Conservation (phyloP, 64 coral and sea anemone species). For the Pachyseris speciosa region DNA sequence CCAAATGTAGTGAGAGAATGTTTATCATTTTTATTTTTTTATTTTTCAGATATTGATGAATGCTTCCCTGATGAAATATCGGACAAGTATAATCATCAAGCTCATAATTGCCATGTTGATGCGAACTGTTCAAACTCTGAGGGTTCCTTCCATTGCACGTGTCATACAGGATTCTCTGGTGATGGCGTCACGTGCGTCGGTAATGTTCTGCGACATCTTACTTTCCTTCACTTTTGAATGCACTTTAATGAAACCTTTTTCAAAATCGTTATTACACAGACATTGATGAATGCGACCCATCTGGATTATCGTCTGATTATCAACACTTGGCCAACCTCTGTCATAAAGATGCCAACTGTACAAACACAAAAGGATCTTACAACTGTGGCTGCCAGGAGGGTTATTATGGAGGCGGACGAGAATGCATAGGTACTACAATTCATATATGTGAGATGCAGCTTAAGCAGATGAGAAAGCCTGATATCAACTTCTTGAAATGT, state of each 20-base stretch:
- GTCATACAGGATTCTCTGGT: conserved; percentile 59
- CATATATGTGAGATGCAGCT: no score
- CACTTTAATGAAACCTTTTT: background rate
- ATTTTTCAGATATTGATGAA: conserved; percentile 67
- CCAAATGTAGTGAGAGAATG: no score
- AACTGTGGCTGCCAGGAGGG: conserved; percentile 54
- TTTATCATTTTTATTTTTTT: background rate
- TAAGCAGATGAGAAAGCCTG: no score
- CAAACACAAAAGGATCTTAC: conserved; percentile 82
- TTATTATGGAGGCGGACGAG: conserved; percentile 30
- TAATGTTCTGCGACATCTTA: background rate
- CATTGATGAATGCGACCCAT: conserved; percentile 45
- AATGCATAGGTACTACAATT: background rate
- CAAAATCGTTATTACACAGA: conserved; percentile 23
- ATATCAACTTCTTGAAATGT: no score
- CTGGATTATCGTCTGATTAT: conserved; percentile 13
- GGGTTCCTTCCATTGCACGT: conserved; percentile 44
- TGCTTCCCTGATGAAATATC: conserved; percentile 65
- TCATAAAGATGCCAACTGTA: conserved; percentile 74
- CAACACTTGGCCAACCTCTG: conserved; percentile 52
- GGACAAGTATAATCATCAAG: background rate
- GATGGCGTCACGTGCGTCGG: conserved; percentile 50
- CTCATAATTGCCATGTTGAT: conserved; percentile 66
- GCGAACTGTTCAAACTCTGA: conserved; percentile 77
- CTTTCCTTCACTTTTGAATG: background rate